Conservation (phyloP, 2,797 vertebrate genomes). For the Bradypodion ventrale region DNA sequence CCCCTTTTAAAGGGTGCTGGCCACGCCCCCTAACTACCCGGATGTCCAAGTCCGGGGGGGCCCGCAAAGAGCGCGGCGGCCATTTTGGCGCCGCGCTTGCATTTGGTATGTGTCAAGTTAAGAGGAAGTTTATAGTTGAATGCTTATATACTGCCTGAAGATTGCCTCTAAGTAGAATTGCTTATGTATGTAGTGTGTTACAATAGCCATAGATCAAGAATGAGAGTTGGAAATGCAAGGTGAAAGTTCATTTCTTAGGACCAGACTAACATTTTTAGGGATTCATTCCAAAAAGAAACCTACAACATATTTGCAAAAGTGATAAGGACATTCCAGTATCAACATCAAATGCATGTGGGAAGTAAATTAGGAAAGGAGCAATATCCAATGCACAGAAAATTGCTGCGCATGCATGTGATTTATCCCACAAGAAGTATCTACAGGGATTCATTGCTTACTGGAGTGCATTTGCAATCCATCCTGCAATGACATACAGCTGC, state of each 20-base stretch:
- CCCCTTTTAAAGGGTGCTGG: too few relatives aligned
- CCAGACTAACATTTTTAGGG: background rate
- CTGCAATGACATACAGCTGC: constrained; percentile 70
- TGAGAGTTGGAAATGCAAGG: background rate
- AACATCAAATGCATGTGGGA: background rate
- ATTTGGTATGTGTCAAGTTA: background rate
- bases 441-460: constrained; percentile 40
- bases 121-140: background rate
- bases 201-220: background rate
- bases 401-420: constrained; percentile 15
- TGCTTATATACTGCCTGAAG: background rate
- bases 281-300: background rate
- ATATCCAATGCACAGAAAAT: constrained; percentile 5
- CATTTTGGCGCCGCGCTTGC: too few relatives aligned
- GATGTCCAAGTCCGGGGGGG: too few relatives aligned
- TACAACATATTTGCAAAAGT: background rate
- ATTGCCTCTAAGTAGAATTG: background rate
- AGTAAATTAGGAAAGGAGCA: constrained; percentile 16
- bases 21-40: too few relatives aligned
- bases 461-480: constrained; percentile 40
- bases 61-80: too few relatives aligned
- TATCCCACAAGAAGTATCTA: constrained; percentile 22
- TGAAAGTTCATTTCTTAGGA: background rate
- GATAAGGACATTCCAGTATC: background rate
- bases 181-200: background rate